Percentiles rank a stretch among this genome's conserved stretches.
Conservation (phyloP, 2,888 invertebrate genomes). For the Fissipunctia ypsillon region DNA sequence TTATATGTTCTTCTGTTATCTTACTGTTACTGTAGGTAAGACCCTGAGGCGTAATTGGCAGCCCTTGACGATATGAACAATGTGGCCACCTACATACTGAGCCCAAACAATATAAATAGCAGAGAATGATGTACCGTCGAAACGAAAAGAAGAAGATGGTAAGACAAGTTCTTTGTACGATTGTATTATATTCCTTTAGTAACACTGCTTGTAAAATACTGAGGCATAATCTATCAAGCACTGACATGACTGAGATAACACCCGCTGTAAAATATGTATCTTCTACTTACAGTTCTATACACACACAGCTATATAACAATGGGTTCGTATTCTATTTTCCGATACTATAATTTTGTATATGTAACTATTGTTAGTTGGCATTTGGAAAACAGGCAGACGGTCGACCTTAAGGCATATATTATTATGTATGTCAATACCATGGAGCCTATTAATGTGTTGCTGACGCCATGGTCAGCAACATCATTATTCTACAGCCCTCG, state of each 20-base stretch:
- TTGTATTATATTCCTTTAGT: constrained; percentile 13
- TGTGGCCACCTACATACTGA: too few relatives aligned
- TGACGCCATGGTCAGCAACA: background rate
- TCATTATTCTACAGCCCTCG: background rate
- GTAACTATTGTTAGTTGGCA: background rate
- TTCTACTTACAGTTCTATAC: background rate
- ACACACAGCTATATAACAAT: background rate
- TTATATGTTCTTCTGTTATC: constrained; percentile 15
- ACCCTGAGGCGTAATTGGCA: too few relatives aligned
- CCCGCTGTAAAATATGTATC: constrained; percentile 3
- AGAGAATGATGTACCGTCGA: too few relatives aligned
- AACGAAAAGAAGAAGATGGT: too few relatives aligned
- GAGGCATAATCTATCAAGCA: constrained; percentile 23
- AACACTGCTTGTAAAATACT: constrained; percentile 7
- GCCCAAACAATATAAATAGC: too few relatives aligned
- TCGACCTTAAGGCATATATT: background rate
- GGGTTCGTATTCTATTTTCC: background rate
- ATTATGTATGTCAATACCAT: background rate
- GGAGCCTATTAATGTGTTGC: background rate
- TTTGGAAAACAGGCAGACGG: background rate
- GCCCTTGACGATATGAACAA: too few relatives aligned
- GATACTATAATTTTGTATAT: background rate
- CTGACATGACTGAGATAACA: constrained; percentile 19
- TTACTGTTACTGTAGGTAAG: constrained; percentile 5
- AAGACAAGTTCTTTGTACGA: constrained; percentile 8